Evolutionary conservation across 2,113 vertebrate species (phyloP).

Genomic region (Strix aluco): DNA sequence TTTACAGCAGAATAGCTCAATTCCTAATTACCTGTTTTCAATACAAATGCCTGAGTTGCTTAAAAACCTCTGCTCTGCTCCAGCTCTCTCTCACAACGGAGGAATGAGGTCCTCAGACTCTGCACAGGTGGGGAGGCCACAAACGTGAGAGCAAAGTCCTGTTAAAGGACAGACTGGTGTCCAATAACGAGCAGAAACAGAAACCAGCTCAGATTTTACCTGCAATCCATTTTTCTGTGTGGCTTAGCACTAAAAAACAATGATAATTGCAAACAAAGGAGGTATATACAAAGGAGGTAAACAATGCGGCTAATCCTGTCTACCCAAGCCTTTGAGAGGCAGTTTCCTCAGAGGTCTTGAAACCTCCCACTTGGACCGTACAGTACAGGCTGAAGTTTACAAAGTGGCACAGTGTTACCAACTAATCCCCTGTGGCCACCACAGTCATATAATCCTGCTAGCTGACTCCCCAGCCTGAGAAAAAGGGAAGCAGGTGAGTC

Average conservation of each 20-base stretch:
- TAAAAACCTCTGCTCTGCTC: not conserved
- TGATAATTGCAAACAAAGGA: not conserved
- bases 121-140: not conserved
- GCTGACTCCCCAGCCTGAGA: not conserved
- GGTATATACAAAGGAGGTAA: not conserved
- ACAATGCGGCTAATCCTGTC: not conserved
- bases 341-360: not conserved
- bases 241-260: not conserved
- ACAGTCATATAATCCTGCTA: not conserved
- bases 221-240: not conserved
- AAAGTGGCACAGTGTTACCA: not conserved
- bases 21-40: not conserved
- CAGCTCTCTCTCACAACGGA: not conserved
- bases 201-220: not conserved
- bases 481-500: not conserved
- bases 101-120: not conserved
- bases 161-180: not conserved
- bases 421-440: not conserved
- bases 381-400: not conserved
- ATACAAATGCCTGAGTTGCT: not conserved
- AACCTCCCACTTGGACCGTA: not conserved
- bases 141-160: not conserved
- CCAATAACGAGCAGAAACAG: not conserved
- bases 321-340: not conserved
- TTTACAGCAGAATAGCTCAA: not conserved